Percentiles rank a stretch among this genome's conserved stretches.
These are phyloP conservation scores for Cataglyphis cursor DNA, from an alignment of 2,888 invertebrate genomes.

Conservation along the genomic window DNA sequence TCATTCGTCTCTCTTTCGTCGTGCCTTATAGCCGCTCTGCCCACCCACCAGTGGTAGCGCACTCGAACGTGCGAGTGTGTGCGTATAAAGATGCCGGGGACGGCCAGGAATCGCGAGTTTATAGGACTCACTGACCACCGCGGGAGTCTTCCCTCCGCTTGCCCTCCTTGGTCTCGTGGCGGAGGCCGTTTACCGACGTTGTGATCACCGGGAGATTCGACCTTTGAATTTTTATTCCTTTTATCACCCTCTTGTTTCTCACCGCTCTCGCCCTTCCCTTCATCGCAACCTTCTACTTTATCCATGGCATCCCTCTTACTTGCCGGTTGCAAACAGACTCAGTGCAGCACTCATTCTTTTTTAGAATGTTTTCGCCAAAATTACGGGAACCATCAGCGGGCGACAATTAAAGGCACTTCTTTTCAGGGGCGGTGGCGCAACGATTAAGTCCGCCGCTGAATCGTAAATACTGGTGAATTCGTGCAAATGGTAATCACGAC, in stretches of 20 bases:
- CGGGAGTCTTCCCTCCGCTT: constrained; percentile 50
- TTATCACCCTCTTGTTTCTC: constrained; percentile 33
- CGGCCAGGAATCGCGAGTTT: constrained; percentile 60
- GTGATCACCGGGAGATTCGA: constrained; percentile 62
- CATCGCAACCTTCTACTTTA: background rate
- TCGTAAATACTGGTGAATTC: constrained; percentile 17
- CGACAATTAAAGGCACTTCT: constrained; percentile 53
- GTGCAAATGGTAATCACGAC: constrained; percentile 6
- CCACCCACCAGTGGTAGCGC: constrained; percentile 37
- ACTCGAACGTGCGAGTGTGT: constrained; percentile 25
- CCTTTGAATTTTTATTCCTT: constrained; percentile 74
- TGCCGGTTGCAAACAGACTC: background rate
- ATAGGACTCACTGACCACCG: constrained; percentile 65
- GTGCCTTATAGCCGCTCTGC: constrained; percentile 34
- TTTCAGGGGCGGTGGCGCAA: background rate
- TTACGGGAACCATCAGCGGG: constrained; percentile 49
- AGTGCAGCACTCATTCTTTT: constrained; percentile 40
- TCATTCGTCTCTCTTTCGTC: constrained; percentile 37
- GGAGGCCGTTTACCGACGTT: constrained; percentile 54
- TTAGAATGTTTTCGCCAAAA: constrained; percentile 21
- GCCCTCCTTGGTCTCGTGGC: constrained; percentile 28
- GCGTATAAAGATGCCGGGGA: constrained; percentile 27
- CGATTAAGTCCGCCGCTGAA: background rate
- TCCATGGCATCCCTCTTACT: background rate
- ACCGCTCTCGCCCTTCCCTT: background rate